phyloP scores from a whole-genome alignment of 1,140 invertebrate genomes.

The Caenorhabditis inopinata region DNA sequence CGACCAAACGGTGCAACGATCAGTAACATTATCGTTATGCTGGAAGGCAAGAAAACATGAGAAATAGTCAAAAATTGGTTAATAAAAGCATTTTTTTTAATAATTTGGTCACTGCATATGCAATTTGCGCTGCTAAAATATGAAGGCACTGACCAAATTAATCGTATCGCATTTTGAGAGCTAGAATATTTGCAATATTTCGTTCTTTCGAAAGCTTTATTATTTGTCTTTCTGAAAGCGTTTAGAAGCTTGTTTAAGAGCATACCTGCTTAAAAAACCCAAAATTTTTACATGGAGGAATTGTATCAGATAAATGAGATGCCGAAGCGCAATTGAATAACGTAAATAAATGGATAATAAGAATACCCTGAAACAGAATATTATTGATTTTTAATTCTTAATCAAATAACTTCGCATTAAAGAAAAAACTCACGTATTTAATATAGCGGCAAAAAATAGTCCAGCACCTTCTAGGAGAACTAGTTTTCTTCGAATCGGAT shows the following conservation, averaged over 20 bases:
- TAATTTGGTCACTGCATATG: too few species aligned
- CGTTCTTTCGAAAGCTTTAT: too few species aligned
- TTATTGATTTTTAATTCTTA: neutral
- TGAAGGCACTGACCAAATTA: too few species aligned
- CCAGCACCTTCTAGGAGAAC: conserved; percentile 4
- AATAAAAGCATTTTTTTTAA: too few species aligned
- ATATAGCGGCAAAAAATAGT: neutral
- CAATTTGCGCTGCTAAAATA: too few species aligned
- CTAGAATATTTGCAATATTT: too few species aligned
- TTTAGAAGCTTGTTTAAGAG: too few species aligned
- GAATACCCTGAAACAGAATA: conserved; percentile 7
- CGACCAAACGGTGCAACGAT: conserved; percentile 12
- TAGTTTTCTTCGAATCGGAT: conserved; percentile 21
- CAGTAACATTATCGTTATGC: conserved; percentile 18
- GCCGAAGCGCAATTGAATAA: conserved; percentile 15
- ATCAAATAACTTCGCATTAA: neutral
- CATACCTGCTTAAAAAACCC: neutral
- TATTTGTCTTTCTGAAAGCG: too few species aligned
- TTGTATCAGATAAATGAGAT: neutral
- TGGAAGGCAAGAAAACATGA: neutral
- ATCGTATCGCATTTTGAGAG: too few species aligned
- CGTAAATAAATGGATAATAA: conserved; percentile 10
- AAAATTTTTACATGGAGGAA: conserved; percentile 15
- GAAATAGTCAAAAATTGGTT: too few species aligned
- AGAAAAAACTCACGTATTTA: neutral